phyloP scores from a whole-genome alignment of 2,888 invertebrate species.

The Athripsodes cinereus region DNA sequence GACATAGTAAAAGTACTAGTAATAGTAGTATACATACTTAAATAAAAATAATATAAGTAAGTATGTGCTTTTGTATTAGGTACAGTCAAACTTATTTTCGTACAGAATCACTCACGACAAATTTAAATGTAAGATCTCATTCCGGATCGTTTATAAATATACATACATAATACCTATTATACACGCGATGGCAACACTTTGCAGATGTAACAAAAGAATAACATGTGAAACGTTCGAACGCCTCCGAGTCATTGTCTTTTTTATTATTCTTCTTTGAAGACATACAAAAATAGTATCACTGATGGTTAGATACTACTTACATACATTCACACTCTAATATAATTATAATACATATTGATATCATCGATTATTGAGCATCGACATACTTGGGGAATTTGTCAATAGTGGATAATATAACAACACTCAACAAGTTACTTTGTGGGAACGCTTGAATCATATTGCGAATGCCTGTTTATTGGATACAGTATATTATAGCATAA shows the following conservation, averaged over 20 bases:
- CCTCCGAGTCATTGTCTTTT: slow-evolving; percentile 9
- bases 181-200: slow-evolving; percentile 9
- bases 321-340: too few species aligned
- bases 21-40: too few species aligned
- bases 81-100: slow-evolving; percentile 25
- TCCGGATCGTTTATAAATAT: slow-evolving; percentile 18
- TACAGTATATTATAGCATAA: too few species aligned
- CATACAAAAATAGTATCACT: background rate
- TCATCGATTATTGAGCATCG: too few species aligned
- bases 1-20: too few species aligned
- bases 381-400: too few species aligned
- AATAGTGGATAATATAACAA: too few species aligned
- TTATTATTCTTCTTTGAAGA: background rate
- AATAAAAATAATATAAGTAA: too few species aligned
- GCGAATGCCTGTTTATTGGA: too few species aligned
- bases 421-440: too few species aligned
- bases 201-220: slow-evolving; percentile 20
- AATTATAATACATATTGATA: too few species aligned
- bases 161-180: slow-evolving; percentile 13
- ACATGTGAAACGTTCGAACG: slow-evolving; percentile 22
- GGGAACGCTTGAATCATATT: too few species aligned
- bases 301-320: background rate
- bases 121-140: slow-evolving; percentile 15
- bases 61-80: slow-evolving; percentile 10
- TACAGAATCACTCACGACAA: slow-evolving; percentile 22